Evolutionary conservation across 2,888 invertebrate genomes (phyloP).

Genomic region (Leucophora obtusa): DNA sequence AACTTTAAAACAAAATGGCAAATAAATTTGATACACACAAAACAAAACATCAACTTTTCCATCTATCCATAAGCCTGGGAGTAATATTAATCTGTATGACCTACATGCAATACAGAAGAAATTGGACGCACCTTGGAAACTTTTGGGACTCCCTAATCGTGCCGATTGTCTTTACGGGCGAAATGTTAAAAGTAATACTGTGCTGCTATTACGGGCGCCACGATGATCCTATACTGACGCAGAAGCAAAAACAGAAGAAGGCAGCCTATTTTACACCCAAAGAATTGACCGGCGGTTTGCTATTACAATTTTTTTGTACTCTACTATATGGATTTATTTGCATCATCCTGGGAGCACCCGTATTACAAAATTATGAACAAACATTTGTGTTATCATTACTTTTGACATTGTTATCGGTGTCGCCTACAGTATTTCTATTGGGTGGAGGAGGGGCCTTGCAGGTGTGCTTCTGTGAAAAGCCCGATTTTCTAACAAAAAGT

Average conservation of each 20-base stretch:
- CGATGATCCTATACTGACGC: conserved; percentile 71
- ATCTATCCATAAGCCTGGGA: conserved; percentile 76
- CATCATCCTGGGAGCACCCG: conserved; percentile 78
- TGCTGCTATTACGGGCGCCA: conserved; percentile 73
- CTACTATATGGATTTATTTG: conserved; percentile 76
- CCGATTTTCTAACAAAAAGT: conserved; percentile 75
- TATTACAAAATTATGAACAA: conserved; percentile 77
- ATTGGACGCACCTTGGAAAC: conserved; percentile 76
- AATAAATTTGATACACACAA: conserved; percentile 76
- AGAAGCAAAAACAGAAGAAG: conserved; percentile 75
- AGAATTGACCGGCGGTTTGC: conserved; percentile 73
- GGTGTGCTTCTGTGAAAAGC: conserved; percentile 77
- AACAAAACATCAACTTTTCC: conserved; percentile 77
- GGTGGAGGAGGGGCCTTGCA: conserved; percentile 78
- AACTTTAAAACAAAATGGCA: too few species aligned
- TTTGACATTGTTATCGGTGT: conserved; percentile 76
- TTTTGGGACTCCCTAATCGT: conserved; percentile 77
- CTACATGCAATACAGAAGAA: conserved; percentile 75
- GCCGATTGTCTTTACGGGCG: conserved; percentile 76
- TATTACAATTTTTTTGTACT: conserved; percentile 74
- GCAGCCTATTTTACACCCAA: conserved; percentile 72
- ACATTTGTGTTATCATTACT: conserved; percentile 76
- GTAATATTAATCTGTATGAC: conserved; percentile 77
- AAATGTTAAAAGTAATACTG: conserved; percentile 74
- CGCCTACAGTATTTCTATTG: conserved; percentile 76